phyloP scores from a whole-genome alignment of 2,797 vertebrate species.

The Ctenochaetus hawaiiensis region DNA sequence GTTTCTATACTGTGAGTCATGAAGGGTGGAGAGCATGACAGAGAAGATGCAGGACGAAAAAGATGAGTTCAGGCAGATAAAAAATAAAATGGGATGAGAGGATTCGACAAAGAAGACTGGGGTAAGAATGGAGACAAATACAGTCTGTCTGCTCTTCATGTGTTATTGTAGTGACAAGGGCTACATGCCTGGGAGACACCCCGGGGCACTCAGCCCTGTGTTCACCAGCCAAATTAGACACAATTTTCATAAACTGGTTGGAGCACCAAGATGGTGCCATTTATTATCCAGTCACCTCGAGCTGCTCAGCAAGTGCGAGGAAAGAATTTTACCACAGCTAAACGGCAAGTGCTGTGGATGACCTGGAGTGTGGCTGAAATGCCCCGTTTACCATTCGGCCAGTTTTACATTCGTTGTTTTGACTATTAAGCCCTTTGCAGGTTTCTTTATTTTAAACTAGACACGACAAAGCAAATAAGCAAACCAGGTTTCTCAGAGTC shows the following conservation, averaged over 20 bases:
- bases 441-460: too few species aligned
- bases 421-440: too few species aligned
- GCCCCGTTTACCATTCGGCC: too few species aligned
- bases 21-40: constrained; percentile 14
- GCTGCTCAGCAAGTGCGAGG: constrained; percentile 18
- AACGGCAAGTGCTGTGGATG: too few species aligned
- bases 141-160: constrained; percentile 57
- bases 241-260: constrained; percentile 58
- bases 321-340: too few species aligned
- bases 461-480: too few species aligned
- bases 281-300: constrained; percentile 22
- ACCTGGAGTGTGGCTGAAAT: too few species aligned
- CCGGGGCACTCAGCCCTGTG: constrained; percentile 47
- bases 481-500: too few species aligned
- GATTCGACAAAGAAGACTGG: constrained; percentile 41
- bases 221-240: constrained; percentile 61
- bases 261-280: constrained; percentile 19
- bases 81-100: not conserved
- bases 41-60: constrained; percentile 6
- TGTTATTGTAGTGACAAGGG: constrained; percentile 61
- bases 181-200: constrained; percentile 62
- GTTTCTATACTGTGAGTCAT: constrained; percentile 7
- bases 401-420: too few species aligned
- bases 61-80: not conserved
- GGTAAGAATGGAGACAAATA: constrained; percentile 45